Percentiles rank a stretch among this genome's conserved stretches.
Conservation (phyloP, 2,797 vertebrate genomes). For the Phrynocephalus vlangalii region DNA sequence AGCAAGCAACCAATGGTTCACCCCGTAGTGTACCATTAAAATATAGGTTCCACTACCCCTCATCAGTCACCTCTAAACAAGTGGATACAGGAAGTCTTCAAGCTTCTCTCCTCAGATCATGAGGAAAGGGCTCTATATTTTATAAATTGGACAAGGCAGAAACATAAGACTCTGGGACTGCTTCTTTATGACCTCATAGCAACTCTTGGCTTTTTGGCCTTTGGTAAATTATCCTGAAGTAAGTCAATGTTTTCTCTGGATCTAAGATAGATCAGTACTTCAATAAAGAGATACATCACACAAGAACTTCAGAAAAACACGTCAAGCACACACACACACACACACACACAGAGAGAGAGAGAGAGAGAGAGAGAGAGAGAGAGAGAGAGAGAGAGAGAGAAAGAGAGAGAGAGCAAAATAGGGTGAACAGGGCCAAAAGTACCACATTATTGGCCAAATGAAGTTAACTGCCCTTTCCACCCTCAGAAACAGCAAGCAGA, state of each 20-base stretch:
- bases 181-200: background rate
- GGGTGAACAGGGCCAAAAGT: background rate
- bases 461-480: background rate
- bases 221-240: background rate
- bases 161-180: background rate
- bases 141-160: background rate
- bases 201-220: background rate
- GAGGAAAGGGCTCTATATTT: background rate
- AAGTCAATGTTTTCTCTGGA: background rate
- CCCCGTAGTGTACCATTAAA: background rate
- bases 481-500: slow-evolving; percentile 2
- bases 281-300: background rate
- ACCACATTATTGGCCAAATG: background rate
- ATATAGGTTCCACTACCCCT: background rate
- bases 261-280: background rate
- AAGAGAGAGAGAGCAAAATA: no score
- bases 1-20: background rate
- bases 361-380: no score
- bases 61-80: background rate
- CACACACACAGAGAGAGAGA: background rate
- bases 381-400: no score
- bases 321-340: background rate
- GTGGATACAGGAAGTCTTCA: background rate
- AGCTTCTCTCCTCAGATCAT: background rate
- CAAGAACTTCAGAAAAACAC: background rate